Evolutionary conservation across 1,140 invertebrate species (phyloP), one percentile per base, ranked within the genome.

Genomic region (Aphelenchoides fujianensis): DNA sequence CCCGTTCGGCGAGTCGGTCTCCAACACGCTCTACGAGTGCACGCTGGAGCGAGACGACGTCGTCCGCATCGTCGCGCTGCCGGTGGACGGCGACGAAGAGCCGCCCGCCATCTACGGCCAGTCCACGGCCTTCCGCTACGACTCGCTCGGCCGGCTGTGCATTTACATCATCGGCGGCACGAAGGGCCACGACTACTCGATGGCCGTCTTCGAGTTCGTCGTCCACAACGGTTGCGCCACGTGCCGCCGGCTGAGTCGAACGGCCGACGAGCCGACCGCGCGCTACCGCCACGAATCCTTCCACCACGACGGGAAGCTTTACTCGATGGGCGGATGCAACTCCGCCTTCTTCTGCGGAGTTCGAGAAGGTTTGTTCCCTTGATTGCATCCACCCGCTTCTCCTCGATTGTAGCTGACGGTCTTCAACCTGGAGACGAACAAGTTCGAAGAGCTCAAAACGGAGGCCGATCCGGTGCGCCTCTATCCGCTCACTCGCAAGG

Each of bases 301-400:
- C 34, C 7, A 30, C 5, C 19, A 59, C 23, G 19, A 59, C 12
- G 34, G 34, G 12, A 19, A 59, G 19, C 28, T 59, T 23, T 59
- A 59, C 23, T 59, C 55, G 34, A 59, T 59, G 5, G 55, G 55
- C 7, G 55, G 55, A 16, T 59, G 55, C 55, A 59, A 59, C 5
- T 59, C 41, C 41, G 41, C 23, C 12, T 12, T 48, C 41, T 48
- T 16, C 41, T 48, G 41, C 23, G 12, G 12, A n/a, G n/a, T n/a
- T n/a, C n/a, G n/a, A n/a, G n/a, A n/a, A n/a, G n/a, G n/a, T n/a
- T n/a, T n/a, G n/a, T n/a, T n/a, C n/a, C n/a, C n/a, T n/a, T n/a
- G n/a, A n/a, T n/a, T n/a, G n/a, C n/a, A n/a, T n/a, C n/a, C n/a
- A n/a, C n/a, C n/a, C n/a, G n/a, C n/a, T n/a, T n/a, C n/a, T n/a